A percentile compares a stretch with the other conserved stretches of the same genome.
Evolutionary conservation across 2,888 invertebrate genomes (phyloP).

Genomic region (Lordiphosa andalusiaca): DNA sequence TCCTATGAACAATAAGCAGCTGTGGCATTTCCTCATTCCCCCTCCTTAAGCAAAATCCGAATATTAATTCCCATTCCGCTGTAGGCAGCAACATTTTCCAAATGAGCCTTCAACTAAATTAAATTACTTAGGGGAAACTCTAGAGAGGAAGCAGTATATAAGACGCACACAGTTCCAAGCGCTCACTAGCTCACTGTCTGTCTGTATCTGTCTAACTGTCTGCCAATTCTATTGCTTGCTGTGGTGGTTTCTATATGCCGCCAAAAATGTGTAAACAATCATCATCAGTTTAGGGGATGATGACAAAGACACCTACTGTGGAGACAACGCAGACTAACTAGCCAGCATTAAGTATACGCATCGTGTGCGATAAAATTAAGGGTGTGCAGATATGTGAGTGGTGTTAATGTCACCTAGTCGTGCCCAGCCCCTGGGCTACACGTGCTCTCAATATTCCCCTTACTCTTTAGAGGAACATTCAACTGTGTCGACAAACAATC

Average conservation of each 20-base stretch:
- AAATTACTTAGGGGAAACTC: conserved; percentile 40
- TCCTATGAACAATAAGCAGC: not conserved
- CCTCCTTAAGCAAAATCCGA: conserved; percentile 30
- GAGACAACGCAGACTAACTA: conserved; percentile 30
- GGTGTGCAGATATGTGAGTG: conserved; percentile 19
- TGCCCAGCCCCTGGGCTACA: conserved; percentile 21
- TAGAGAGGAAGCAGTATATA: conserved; percentile 3
- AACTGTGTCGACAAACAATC: conserved; percentile 67
- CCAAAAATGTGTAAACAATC: conserved; percentile 73
- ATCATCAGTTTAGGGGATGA: conserved; percentile 41
- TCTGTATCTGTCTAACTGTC: conserved; percentile 25
- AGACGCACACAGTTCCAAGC: too few relatives aligned
- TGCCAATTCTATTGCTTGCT: conserved; percentile 1
- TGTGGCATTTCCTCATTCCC: not conserved
- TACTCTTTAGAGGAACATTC: conserved; percentile 53
- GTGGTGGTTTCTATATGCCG: conserved; percentile 38
- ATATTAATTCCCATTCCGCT: conserved; percentile 35
- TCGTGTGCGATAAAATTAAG: conserved; percentile 26
- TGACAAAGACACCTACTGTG: conserved; percentile 39
- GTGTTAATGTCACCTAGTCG: conserved; percentile 48
- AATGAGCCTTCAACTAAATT: conserved; percentile 60
- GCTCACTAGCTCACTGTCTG: conserved; percentile 14
- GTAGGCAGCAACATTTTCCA: conserved; percentile 49
- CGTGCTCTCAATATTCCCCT: conserved; percentile 22
- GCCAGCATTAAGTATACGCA: conserved; percentile 42